These are phyloP conservation scores for Channa striata DNA, from an alignment of 2,797 vertebrate species.

Conservation along the genomic window DNA sequence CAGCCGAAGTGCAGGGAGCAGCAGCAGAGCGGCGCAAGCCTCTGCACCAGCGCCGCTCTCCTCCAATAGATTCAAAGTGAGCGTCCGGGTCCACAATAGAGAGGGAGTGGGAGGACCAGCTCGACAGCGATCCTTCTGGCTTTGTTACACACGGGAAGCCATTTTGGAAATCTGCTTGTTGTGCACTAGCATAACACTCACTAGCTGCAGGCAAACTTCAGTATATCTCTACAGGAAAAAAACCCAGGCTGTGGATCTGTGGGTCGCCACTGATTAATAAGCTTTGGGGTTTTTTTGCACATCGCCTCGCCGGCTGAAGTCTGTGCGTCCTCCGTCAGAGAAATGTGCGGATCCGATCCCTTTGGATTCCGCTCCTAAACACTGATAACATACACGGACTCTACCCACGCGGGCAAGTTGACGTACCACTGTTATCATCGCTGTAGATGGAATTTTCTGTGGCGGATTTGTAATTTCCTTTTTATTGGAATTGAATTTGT, in stretches of 20 bases:
- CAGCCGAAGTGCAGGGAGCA: slow-evolving; percentile 30
- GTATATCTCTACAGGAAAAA: slow-evolving; percentile 2
- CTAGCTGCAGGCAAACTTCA: slow-evolving; percentile 78
- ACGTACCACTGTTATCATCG: slow-evolving; percentile 21
- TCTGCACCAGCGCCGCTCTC: slow-evolving; percentile 47
- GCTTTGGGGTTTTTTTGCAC: slow-evolving; percentile 18
- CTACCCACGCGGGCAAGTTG: slow-evolving; percentile 79
- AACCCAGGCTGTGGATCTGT: not conserved
- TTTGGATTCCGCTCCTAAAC: slow-evolving; percentile 71
- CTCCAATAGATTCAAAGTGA: slow-evolving; percentile 85
- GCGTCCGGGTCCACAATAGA: slow-evolving; percentile 77
- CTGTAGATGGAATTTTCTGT: not conserved
- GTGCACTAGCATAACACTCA: slow-evolving; percentile 72
- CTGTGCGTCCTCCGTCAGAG: slow-evolving; percentile 63
- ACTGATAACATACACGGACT: slow-evolving; percentile 78
- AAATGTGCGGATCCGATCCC: slow-evolving; percentile 54
- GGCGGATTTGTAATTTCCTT: not conserved
- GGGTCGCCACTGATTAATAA: not conserved
- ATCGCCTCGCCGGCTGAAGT: slow-evolving; percentile 62
- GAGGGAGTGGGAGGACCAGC: slow-evolving; percentile 83
- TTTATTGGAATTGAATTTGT: slow-evolving; percentile 17
- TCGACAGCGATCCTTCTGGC: slow-evolving; percentile 85
- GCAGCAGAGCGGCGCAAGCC: slow-evolving; percentile 31
- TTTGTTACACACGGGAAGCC: slow-evolving; percentile 92
- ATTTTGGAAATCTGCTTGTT: slow-evolving; percentile 90